Evolutionary conservation across 2,797 vertebrate genomes (phyloP).

Genomic region (Ctenosaura bakeri): DNA sequence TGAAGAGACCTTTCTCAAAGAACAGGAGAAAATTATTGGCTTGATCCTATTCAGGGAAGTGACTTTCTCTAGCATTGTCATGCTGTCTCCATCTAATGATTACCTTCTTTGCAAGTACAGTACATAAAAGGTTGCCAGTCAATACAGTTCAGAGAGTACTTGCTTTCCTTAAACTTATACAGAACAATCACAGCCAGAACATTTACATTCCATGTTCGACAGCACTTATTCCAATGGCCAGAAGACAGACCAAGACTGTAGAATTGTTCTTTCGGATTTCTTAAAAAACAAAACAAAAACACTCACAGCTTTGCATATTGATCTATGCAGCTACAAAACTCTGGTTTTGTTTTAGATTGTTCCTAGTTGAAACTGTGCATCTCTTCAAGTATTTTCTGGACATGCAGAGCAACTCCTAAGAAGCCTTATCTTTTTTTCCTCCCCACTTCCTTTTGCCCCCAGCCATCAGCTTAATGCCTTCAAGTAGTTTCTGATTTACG

Average conservation of each 20-base stretch:
- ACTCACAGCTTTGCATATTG: background rate
- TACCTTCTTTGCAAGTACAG: slow-evolving; percentile 23
- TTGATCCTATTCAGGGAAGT: slow-evolving; percentile 17
- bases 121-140: background rate
- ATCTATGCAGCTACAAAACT: background rate
- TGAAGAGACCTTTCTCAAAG: slow-evolving; percentile 3
- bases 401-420: background rate
- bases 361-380: background rate
- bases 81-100: slow-evolving; percentile 10
- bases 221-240: background rate
- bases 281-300: no score
- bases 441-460: background rate
- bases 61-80: slow-evolving; percentile 16
- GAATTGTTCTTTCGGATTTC: background rate
- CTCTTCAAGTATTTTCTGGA: slow-evolving; percentile 16
- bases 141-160: background rate
- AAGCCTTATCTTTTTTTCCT: background rate
- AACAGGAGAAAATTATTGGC: background rate
- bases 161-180: slow-evolving; percentile 42
- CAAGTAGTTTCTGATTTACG: no score
- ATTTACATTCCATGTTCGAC: background rate
- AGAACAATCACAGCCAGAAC: background rate
- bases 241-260: background rate
- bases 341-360: background rate
- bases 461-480: no score